Evolutionary conservation across 2,797 vertebrate species (phyloP).

Genomic region (Microctenopoma stevenorrisi): DNA sequence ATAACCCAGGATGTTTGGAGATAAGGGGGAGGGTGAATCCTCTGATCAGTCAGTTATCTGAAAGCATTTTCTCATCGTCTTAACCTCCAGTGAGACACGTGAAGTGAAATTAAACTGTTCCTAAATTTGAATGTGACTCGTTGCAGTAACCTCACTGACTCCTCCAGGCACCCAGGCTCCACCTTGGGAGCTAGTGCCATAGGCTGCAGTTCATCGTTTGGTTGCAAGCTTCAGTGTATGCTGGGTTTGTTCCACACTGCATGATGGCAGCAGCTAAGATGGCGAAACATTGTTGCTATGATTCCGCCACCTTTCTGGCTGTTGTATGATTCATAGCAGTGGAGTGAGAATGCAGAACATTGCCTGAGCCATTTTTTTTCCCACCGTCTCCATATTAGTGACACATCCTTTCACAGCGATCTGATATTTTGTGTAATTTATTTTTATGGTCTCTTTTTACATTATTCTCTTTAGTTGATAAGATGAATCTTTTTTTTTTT

Average conservation of each 20-base stretch:
- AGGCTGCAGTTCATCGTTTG: constrained; percentile 32
- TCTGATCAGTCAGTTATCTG: constrained; percentile 1
- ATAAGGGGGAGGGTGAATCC: not conserved
- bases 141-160: constrained; percentile 23
- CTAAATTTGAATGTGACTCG: constrained; percentile 14
- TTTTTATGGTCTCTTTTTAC: not conserved
- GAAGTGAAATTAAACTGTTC: constrained; percentile 5
- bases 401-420: constrained; percentile 25
- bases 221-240: constrained; percentile 22
- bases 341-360: constrained; percentile 43
- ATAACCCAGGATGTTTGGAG: not conserved
- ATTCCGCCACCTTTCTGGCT: constrained; percentile 69
- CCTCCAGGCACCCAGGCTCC: not conserved
- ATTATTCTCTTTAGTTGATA: constrained; percentile 2
- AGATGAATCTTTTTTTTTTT: constrained; percentile 27
- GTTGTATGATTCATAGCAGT: constrained; percentile 69
- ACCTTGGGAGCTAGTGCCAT: constrained; percentile 29
- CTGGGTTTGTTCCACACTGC: constrained; percentile 54
- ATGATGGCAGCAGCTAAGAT: constrained; percentile 67
- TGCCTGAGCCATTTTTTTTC: constrained; percentile 31
- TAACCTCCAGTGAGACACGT: not conserved
- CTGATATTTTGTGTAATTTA: not conserved
- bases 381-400: constrained; percentile 4
- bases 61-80: not conserved
- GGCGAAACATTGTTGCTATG: constrained; percentile 76